Evolutionary conservation across 2,888 invertebrate genomes (phyloP), one percentile per base, ranked within the genome.

Genomic region (Selenia dentaria): DNA sequence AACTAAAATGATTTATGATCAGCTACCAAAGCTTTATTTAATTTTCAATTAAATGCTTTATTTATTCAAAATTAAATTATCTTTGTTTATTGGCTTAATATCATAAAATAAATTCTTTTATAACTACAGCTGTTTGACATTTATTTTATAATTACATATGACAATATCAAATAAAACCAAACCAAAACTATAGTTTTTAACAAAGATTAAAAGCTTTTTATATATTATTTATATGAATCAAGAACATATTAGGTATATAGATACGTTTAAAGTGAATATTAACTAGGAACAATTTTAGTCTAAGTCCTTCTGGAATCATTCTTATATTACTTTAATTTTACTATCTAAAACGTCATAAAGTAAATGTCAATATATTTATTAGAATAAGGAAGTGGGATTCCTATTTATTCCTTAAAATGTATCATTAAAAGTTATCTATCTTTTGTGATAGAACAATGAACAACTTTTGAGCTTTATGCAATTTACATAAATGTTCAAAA

Each of bases 241-340:
- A n/a, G n/a, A n/a, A n/a, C n/a, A n/a, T n/a, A n/a, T n/a, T n/a
- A 28, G 11, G 12, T 28, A 37, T 14, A 3, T 6, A 16, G 16
- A 22, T 22, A 4, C 22, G 6, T 37, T 25, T 20, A 28, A 18
- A 28, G 24, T 25, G 25, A 34, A 34, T 34, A 6, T 24, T 28
- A 73, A 67, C 73, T 76, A 79, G 75, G 75, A 79, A 79, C 75
- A 67, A 75, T 22, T 20, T 22, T 24, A 22, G 16, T 16, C 3
- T n/a, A 28, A 36, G n/a, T 25, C 9, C 10, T 27, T 10, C 12
- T 39, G 24, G 45, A 45, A 39, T 18, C 11, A 28, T 22, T n/a
- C 22, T 8, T n/a, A 45, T 6, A 14, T 34, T 52, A 40, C 6
- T 13, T 14, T 33, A 33, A 29, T 6, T 41, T 31, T 38, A 10